These are phyloP conservation scores for Malthinus seriepunctatus DNA, from an alignment of 2,888 invertebrate species.

Conservation along the genomic window DNA sequence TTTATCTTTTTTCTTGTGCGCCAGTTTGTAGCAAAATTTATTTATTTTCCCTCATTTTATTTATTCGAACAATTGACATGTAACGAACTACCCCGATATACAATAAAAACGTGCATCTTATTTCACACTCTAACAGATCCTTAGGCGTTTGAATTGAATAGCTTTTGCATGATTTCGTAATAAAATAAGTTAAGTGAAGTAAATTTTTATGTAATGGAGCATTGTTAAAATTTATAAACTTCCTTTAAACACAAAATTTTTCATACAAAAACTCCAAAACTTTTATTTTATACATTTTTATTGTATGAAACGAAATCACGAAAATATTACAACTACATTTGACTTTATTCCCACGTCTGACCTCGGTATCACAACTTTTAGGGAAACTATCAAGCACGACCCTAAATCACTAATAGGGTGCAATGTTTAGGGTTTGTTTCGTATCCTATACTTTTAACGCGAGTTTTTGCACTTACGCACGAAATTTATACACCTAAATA, in stretches of 20 bases:
- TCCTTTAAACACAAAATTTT: not conserved
- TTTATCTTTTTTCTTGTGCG: no score
- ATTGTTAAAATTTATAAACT: slow-evolving; percentile 2
- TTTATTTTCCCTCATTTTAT: no score
- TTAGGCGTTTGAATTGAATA: slow-evolving; percentile 1
- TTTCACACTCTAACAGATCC: not conserved
- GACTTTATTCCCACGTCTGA: slow-evolving; percentile 22
- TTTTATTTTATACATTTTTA: not conserved
- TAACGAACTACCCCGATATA: not conserved
- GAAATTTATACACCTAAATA: not conserved
- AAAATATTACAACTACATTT: slow-evolving; percentile 14
- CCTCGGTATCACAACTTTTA: slow-evolving; percentile 22
- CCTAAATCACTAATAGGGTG: slow-evolving; percentile 20
- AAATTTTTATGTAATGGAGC: not conserved
- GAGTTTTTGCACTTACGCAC: slow-evolving; percentile 7
- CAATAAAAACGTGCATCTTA: not conserved
- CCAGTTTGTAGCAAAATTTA: no score
- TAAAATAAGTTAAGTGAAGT: not conserved
- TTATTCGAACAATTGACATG: no score
- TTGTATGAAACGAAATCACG: not conserved
- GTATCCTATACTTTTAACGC: not conserved
- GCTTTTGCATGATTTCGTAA: slow-evolving; percentile 3
- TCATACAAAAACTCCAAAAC: not conserved
- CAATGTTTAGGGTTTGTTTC: slow-evolving; percentile 14
- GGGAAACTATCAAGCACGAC: slow-evolving; percentile 13